Percentiles rank a stretch among this genome's conserved stretches.
Conservation (phyloP, 2,888 invertebrate species). For the Drosophila testacea region DNA sequence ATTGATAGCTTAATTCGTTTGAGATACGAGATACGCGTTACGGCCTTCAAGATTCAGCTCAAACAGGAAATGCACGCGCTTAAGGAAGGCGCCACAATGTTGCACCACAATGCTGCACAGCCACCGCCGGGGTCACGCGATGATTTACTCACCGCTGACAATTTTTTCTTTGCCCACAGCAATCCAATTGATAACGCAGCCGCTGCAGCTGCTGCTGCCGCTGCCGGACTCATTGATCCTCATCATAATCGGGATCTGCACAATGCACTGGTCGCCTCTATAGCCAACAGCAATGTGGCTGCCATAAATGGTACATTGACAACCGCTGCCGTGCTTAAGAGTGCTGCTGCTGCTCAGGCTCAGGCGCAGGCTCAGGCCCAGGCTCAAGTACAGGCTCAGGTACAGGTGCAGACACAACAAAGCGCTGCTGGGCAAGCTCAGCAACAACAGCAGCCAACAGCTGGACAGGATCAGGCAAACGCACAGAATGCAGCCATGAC, state of each 20-base stretch:
- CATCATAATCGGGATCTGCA: conserved; percentile 84
- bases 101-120: conserved; percentile 72
- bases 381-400: conserved; percentile 67
- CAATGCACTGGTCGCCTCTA: conserved; percentile 85
- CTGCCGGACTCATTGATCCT: conserved; percentile 83
- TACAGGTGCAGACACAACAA: conserved; percentile 45
- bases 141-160: conserved; percentile 67
- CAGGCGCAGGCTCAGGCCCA: conserved; percentile 84
- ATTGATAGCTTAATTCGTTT: neutral
- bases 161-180: conserved; percentile 85
- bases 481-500: conserved; percentile 47
- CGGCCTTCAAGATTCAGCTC: conserved; percentile 72
- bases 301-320: conserved; percentile 84
- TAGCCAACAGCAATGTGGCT: conserved; percentile 85
- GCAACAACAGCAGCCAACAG: conserved; percentile 36
- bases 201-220: conserved; percentile 83
- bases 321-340: conserved; percentile 81
- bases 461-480: conserved; percentile 60
- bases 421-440: conserved; percentile 38
- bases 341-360: conserved; percentile 78
- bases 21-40: neutral
- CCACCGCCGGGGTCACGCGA: conserved; percentile 57
- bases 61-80: conserved; percentile 80
- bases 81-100: conserved; percentile 80
- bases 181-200: conserved; percentile 86